Evolutionary conservation across 1,140 invertebrate genomes (phyloP).

Genomic region (Drosophila mojavensis): DNA sequence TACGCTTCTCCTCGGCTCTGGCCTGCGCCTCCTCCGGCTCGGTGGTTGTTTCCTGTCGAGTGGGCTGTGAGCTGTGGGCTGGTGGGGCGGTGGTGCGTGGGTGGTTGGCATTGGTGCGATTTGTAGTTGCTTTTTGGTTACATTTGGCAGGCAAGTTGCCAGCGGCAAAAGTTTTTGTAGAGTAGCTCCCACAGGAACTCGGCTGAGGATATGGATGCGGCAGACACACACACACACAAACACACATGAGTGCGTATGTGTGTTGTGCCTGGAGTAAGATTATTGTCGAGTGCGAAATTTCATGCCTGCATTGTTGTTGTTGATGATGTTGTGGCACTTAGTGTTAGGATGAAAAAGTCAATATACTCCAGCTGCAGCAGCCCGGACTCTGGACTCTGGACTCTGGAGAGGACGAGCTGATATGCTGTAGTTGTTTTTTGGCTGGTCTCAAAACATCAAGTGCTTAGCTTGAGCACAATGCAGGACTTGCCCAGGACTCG

Average conservation of each 20-base stretch:
- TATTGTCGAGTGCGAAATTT: constrained; percentile 79
- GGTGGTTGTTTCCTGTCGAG: constrained; percentile 45
- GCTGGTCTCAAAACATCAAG: constrained; percentile 7
- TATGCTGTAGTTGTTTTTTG: constrained; percentile 5
- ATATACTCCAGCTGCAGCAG: constrained; percentile 39
- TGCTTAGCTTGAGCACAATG: not conserved
- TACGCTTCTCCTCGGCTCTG: constrained; percentile 22
- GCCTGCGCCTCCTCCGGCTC: constrained; percentile 1
- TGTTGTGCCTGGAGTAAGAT: constrained; percentile 45
- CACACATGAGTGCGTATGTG: constrained; percentile 4
- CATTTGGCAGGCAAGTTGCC: constrained; percentile 64
- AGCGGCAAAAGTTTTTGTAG: constrained; percentile 60
- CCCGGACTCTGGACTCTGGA: not conserved
- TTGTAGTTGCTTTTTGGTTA: constrained; percentile 76
- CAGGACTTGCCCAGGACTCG: not conserved
- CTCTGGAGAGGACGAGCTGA: not conserved
- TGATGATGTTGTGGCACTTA: constrained; percentile 67
- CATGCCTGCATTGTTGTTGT: constrained; percentile 71
- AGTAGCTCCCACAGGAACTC: constrained; percentile 69
- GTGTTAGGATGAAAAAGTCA: constrained; percentile 47
- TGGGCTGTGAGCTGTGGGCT: not conserved
- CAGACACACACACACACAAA: constrained; percentile 24
- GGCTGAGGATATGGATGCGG: constrained; percentile 25
- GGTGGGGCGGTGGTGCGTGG: not conserved
- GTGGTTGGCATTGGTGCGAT: constrained; percentile 46